Conservation (phyloP, 1,140 invertebrate species). For the Caenorhabditis briggsae region DNA sequence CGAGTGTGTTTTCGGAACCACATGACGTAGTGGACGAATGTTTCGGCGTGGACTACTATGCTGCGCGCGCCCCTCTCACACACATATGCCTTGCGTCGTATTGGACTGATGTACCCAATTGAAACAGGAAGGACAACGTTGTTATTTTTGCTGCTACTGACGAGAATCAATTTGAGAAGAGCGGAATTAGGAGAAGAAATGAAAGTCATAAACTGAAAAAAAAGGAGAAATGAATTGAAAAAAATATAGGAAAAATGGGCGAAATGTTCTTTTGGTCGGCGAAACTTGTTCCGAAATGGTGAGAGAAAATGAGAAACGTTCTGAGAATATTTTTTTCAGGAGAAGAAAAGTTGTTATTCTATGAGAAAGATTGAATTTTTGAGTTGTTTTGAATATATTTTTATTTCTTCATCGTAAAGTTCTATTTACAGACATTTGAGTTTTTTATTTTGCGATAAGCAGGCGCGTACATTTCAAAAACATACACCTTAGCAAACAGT, state of each 20-base stretch:
- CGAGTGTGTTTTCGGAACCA: background rate
- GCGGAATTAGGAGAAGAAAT: conserved; percentile 11
- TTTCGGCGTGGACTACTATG: background rate
- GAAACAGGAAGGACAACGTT: conserved; percentile 7
- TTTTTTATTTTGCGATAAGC: too few relatives aligned
- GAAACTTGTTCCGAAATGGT: conserved; percentile 3
- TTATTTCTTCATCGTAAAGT: too few relatives aligned
- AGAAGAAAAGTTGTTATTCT: too few relatives aligned
- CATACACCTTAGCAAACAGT: too few relatives aligned
- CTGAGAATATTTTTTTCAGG: background rate
- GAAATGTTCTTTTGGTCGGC: background rate
- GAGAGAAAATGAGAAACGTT: background rate
- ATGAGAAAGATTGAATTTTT: too few relatives aligned
- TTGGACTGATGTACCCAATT: conserved; percentile 38
- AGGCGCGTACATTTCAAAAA: too few relatives aligned
- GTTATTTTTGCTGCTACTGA: conserved; percentile 12
- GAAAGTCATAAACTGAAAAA: conserved; percentile 5
- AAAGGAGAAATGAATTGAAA: background rate
- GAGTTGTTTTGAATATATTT: too few relatives aligned
- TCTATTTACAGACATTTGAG: too few relatives aligned
- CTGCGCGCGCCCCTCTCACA: too few relatives aligned
- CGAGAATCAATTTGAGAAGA: conserved; percentile 4
- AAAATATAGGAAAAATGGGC: background rate
- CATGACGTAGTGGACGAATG: conserved; percentile 48
- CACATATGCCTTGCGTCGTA: background rate